Percentiles rank a stretch among this genome's conserved stretches.
These are phyloP conservation scores for Chaetodon auriga DNA, from an alignment of 2,113 vertebrate genomes.

Conservation along the genomic window DNA sequence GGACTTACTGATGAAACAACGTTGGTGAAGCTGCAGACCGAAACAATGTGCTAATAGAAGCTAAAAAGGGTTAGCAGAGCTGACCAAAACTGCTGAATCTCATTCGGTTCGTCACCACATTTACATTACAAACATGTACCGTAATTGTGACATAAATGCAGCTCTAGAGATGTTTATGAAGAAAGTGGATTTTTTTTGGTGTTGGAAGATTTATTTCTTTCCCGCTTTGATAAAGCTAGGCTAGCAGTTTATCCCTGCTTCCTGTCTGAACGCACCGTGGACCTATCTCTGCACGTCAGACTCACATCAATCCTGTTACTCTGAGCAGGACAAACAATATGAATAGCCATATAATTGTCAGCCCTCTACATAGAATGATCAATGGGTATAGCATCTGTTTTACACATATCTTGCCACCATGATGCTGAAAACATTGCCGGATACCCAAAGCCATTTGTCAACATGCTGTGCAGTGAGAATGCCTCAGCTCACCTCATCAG, in stretches of 20 bases:
- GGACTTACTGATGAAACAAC: not conserved
- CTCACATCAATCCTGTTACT: not conserved
- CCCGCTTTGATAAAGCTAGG: not conserved
- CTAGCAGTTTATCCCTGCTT: not conserved
- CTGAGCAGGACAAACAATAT: not conserved
- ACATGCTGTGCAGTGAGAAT: not conserved
- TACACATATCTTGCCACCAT: not conserved
- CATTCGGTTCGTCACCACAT: not conserved
- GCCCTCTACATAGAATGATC: not conserved
- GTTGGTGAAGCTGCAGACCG: not conserved
- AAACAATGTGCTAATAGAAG: not conserved
- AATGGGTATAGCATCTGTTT: not conserved
- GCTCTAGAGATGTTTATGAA: not conserved
- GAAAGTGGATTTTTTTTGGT: not conserved
- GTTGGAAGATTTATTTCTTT: not conserved
- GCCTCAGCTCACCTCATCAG: constrained; percentile 10
- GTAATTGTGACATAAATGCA: not conserved
- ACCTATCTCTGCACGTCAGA: not conserved
- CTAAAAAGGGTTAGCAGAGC: too few species aligned
- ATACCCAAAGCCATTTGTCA: constrained; percentile 38
- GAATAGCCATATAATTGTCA: not conserved
- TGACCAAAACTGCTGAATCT: too few species aligned
- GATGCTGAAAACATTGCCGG: not conserved
- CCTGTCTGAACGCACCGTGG: not conserved
- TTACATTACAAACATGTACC: not conserved